Conservation (phyloP, 2,113 vertebrate genomes). For the Chlorodrepanis virens region DNA sequence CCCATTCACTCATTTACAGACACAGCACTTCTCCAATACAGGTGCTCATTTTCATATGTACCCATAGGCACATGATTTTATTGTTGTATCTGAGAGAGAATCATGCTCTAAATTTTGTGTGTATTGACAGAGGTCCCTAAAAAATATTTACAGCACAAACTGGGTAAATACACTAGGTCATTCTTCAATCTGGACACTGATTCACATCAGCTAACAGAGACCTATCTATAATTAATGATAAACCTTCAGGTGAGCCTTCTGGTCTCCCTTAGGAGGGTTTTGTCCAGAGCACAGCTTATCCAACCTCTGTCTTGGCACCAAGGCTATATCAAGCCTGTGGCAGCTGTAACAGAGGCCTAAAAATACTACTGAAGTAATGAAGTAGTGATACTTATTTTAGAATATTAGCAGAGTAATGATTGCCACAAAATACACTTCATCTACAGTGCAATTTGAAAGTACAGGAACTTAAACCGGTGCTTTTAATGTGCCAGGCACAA, state of each 20-base stretch:
- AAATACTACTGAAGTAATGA: conserved; percentile 6
- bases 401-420: conserved; percentile 16
- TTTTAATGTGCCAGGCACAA: background rate
- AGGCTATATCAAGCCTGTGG: background rate
- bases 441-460: background rate
- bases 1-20: background rate
- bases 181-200: background rate
- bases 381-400: background rate
- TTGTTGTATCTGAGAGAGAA: background rate
- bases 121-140: background rate
- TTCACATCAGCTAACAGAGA: background rate
- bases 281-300: background rate
- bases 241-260: background rate
- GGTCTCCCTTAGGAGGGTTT: background rate
- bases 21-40: background rate
- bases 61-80: background rate
- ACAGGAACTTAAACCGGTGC: background rate
- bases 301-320: background rate
- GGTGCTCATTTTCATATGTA: background rate
- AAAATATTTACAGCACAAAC: background rate
- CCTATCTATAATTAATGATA: background rate
- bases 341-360: background rate
- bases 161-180: background rate
- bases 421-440: conserved; percentile 5
- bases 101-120: background rate